Conservation (phyloP, 2,113 vertebrate genomes). For the Abramis brama region DNA sequence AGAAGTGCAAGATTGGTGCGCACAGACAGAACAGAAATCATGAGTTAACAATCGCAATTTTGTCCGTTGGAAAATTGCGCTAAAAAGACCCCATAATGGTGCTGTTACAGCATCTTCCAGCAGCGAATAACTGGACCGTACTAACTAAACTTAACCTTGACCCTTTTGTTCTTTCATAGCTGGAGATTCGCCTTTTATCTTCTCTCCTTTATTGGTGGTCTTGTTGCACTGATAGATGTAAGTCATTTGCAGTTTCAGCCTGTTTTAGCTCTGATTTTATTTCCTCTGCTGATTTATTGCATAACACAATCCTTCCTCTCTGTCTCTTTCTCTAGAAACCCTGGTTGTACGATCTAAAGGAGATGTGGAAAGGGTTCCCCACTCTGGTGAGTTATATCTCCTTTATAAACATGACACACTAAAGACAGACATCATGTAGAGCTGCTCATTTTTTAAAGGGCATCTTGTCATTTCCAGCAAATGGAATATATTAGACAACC, state of each 20-base stretch:
- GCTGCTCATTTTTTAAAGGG: not conserved
- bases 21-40: too few relatives aligned
- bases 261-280: not conserved
- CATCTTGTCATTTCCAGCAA: not conserved
- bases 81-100: not conserved
- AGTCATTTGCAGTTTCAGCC: not conserved
- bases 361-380: slow-evolving; percentile 93
- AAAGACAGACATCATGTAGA: not conserved
- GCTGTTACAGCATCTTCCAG: not conserved
- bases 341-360: slow-evolving; percentile 90
- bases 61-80: too few relatives aligned
- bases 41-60: too few relatives aligned
- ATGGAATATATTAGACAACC: not conserved
- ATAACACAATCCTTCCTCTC: not conserved
- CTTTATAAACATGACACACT: not conserved
- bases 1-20: too few relatives aligned
- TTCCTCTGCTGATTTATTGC: not conserved
- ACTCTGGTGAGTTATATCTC: slow-evolving; percentile 81
- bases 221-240: slow-evolving; percentile 52
- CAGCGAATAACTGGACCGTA: not conserved
- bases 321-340: slow-evolving; percentile 82
- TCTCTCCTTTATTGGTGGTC: slow-evolving; percentile 43
- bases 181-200: slow-evolving; percentile 57
- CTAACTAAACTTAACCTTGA: not conserved
- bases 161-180: slow-evolving; percentile 37